phyloP scores from a whole-genome alignment of 2,797 vertebrate genomes.

The Pristis pectinata region DNA sequence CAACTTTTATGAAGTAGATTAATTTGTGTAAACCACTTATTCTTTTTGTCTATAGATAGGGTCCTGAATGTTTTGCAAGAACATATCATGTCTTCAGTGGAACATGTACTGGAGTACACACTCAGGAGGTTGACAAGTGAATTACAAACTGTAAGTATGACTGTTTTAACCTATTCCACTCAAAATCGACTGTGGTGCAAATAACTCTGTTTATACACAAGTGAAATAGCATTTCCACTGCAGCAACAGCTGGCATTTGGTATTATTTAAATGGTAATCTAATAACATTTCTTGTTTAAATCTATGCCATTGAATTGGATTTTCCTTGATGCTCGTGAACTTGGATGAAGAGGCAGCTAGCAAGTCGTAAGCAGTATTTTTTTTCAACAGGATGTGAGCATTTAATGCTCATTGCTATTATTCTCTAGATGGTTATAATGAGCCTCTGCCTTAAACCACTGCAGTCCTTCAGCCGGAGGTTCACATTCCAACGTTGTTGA shows the following conservation, averaged over 20 bases:
- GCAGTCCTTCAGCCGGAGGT: too few species aligned
- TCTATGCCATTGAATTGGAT: background rate
- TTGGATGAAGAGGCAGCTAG: background rate
- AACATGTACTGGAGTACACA: conserved; percentile 72
- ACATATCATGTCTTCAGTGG: conserved; percentile 50
- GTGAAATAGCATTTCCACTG: background rate
- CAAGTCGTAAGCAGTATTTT: background rate
- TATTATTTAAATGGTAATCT: background rate
- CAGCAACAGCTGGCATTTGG: background rate
- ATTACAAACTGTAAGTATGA: conserved; percentile 63
- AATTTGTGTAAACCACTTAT: background rate
- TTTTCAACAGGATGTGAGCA: background rate
- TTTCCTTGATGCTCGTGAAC: background rate
- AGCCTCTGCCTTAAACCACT: too few species aligned
- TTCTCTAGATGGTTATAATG: background rate
- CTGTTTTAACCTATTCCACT: background rate
- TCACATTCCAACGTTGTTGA: too few species aligned
- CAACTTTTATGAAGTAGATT: background rate
- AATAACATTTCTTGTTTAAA: background rate
- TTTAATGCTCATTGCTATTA: background rate
- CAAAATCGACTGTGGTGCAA: too few species aligned
- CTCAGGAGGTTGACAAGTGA: conserved; percentile 70
- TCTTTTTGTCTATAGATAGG: conserved; percentile 54
- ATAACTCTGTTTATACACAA: background rate
- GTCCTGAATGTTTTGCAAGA: conserved; percentile 56